A percentile compares a stretch with the other conserved stretches of the same genome.
These are phyloP conservation scores for Nesometra sesokonis DNA, from an alignment of 35 echinoderm and acorn worm species.

Conservation along the genomic window DNA sequence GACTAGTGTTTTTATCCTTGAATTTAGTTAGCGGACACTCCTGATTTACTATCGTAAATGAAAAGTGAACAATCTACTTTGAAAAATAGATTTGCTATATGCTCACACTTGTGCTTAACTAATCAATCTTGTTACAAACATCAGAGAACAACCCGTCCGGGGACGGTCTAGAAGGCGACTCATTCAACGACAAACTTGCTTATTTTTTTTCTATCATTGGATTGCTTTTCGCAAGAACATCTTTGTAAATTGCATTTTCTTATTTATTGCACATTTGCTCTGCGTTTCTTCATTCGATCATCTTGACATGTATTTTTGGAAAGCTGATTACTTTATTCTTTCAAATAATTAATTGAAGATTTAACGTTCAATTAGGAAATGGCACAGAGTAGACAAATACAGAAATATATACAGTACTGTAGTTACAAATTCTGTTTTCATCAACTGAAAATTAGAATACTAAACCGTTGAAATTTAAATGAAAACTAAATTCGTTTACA, in stretches of 20 bases:
- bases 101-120: not conserved
- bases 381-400: too few relatives aligned
- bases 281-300: not conserved
- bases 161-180: not conserved
- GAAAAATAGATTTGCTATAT: not conserved
- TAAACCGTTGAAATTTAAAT: too few relatives aligned
- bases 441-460: too few relatives aligned
- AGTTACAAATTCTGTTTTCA: too few relatives aligned
- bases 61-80: not conserved
- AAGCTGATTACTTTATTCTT: not conserved
- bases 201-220: not conserved
- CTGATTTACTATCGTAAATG: not conserved
- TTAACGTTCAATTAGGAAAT: too few relatives aligned
- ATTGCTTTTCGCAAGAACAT: not conserved
- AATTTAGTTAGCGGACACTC: not conserved
- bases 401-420: too few relatives aligned
- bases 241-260: not conserved
- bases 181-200: not conserved
- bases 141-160: not conserved
- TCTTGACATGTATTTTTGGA: not conserved
- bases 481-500: too few relatives aligned
- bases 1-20: not conserved
- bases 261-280: not conserved
- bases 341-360: not conserved
- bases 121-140: not conserved